These are phyloP conservation scores for Sialis fuliginosa DNA, from an alignment of 2,888 invertebrate genomes.

Conservation along the genomic window DNA sequence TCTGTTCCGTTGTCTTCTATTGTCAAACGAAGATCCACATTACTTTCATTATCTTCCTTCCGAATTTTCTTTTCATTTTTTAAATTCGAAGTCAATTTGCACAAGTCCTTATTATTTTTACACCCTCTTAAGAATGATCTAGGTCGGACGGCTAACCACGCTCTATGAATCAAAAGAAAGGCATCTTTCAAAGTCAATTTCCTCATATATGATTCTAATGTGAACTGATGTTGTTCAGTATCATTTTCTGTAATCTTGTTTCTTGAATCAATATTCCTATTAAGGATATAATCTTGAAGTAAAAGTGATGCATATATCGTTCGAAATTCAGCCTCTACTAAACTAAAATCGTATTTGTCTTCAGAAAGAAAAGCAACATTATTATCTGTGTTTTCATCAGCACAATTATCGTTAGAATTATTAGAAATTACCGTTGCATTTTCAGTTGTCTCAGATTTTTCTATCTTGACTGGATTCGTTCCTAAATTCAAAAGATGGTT, in stretches of 20 bases:
- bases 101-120: constrained; percentile 10
- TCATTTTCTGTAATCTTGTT: background rate
- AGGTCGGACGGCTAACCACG: constrained; percentile 25
- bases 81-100: background rate
- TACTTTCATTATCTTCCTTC: background rate
- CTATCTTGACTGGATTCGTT: too few relatives aligned
- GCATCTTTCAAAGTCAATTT: constrained; percentile 25
- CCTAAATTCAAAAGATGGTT: too few relatives aligned
- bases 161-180: constrained; percentile 26
- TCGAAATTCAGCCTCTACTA: constrained; percentile 4
- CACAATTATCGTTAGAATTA: too few relatives aligned
- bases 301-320: constrained; percentile 1
- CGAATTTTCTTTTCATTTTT: background rate
- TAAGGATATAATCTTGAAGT: constrained; percentile 2
- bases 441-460: too few relatives aligned
- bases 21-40: background rate
- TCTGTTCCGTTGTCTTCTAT: constrained; percentile 1
- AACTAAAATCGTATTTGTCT: background rate
- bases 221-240: constrained; percentile 6
- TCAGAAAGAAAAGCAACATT: background rate
- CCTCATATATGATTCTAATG: constrained; percentile 12
- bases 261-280: too few relatives aligned
- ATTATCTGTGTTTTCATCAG: too few relatives aligned
- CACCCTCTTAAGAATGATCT: constrained; percentile 25
- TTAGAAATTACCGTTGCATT: too few relatives aligned